A percentile compares a stretch with the other conserved stretches of the same genome.
phyloP scores from a whole-genome alignment of 2,888 invertebrate genomes.

The Oscheius sp. region DNA sequence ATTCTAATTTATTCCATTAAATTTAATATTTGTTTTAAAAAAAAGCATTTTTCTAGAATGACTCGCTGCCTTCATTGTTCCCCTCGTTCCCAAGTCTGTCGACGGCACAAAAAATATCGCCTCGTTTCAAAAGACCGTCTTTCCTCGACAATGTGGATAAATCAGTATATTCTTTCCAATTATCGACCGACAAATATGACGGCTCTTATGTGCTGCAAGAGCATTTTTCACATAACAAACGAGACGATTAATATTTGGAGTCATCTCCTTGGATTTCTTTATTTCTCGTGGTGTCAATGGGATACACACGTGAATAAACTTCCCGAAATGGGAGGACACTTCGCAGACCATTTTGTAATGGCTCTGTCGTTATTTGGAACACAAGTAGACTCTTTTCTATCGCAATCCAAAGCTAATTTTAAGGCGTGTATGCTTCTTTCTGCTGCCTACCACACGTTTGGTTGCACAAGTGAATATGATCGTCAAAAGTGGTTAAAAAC shows the following conservation, averaged over 20 bases:
- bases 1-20: too few relatives aligned
- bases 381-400: constrained; percentile 73
- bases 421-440: constrained; percentile 92
- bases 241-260: constrained; percentile 98
- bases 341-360: constrained; percentile 85
- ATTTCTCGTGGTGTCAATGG: constrained; percentile 84
- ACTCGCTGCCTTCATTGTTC: constrained; percentile 18
- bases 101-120: constrained; percentile 40
- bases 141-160: constrained; percentile 57
- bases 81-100: constrained; percentile 34
- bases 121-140: constrained; percentile 38
- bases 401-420: constrained; percentile 36
- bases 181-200: constrained; percentile 75
- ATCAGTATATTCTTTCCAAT: constrained; percentile 62
- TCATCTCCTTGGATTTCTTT: constrained; percentile 77
- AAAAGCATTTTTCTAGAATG: too few relatives aligned
- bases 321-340: constrained; percentile 78
- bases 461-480: constrained; percentile 86
- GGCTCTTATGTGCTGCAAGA: constrained; percentile 85
- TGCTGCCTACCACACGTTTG: constrained; percentile 90
- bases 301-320: constrained; percentile 79
- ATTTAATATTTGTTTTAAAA: not conserved
- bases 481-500: constrained; percentile 86
- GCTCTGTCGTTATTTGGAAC: constrained; percentile 85
- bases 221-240: constrained; percentile 94